Evolutionary conservation across 2,113 vertebrate genomes (phyloP).

Genomic region (Glaucidium brasilianum): DNA sequence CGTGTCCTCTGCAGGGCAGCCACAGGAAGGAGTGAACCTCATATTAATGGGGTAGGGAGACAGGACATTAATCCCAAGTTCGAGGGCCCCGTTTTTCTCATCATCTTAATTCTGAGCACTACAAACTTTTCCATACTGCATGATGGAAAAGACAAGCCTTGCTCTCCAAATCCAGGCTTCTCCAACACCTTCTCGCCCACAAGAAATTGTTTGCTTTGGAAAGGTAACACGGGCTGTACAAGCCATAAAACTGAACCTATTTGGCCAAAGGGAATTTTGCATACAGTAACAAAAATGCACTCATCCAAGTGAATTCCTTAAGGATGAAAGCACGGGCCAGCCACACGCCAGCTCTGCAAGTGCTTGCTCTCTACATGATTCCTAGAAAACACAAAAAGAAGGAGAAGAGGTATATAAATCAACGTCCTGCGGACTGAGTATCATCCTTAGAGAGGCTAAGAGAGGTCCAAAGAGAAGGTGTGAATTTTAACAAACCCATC

Average conservation of each 20-base stretch:
- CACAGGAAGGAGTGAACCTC: neutral
- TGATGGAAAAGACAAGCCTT: neutral
- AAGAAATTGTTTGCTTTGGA: neutral
- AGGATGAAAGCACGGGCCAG: neutral
- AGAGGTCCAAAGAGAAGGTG: neutral
- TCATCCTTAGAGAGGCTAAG: neutral
- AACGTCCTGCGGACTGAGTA: neutral
- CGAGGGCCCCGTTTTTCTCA: no score
- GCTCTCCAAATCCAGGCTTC: neutral
- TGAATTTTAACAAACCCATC: neutral
- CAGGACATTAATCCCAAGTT: neutral
- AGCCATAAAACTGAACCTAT: neutral
- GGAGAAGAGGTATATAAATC: neutral
- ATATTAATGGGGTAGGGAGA: neutral
- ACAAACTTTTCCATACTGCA: neutral
- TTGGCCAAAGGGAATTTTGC: neutral
- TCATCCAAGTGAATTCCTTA: neutral
- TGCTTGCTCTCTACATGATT: neutral
- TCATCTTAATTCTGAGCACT: neutral
- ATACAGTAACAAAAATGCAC: neutral
- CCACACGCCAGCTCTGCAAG: neutral
- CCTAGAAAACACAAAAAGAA: neutral
- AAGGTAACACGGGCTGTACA: neutral
- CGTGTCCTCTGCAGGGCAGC: neutral
- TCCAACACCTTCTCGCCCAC: neutral